phyloP scores from a whole-genome alignment of 2,888 invertebrate genomes.

The Choristoneura rosaceana region DNA sequence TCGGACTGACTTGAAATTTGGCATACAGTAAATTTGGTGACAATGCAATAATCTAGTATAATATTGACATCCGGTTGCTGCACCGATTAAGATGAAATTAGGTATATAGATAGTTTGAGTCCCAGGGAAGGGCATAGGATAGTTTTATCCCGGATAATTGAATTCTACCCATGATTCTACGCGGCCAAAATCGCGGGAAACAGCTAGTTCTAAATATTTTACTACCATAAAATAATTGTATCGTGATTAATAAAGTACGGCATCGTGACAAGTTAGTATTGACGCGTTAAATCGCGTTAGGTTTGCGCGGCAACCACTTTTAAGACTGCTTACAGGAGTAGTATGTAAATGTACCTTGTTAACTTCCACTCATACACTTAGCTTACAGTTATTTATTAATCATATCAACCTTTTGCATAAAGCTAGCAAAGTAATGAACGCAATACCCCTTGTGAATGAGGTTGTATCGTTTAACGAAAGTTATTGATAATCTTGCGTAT shows the following conservation, averaged over 20 bases:
- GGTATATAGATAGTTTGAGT: no score
- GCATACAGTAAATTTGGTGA: no score
- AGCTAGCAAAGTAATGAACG: neutral
- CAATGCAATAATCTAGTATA: no score
- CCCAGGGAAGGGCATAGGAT: no score
- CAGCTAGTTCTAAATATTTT: no score
- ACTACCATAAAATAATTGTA: neutral
- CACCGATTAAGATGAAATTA: no score
- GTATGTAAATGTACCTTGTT: conserved; percentile 75
- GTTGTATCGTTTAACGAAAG: neutral
- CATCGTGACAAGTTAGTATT: neutral
- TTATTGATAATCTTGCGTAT: neutral
- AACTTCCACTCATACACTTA: conserved; percentile 47
- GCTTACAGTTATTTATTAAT: conserved; percentile 10
- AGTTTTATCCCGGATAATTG: no score
- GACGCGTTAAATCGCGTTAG: conserved; percentile 49
- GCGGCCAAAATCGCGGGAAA: no score
- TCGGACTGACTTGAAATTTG: no score
- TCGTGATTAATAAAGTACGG: neutral
- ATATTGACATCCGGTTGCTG: no score
- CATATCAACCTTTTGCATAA: conserved; percentile 1
- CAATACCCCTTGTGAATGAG: neutral
- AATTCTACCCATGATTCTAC: no score
- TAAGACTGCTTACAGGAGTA: conserved; percentile 67
- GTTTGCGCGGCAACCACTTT: conserved; percentile 69